Base-by-base conservation (phyloP, 2,888 invertebrate species). In the Erebia epiphron region DNA sequence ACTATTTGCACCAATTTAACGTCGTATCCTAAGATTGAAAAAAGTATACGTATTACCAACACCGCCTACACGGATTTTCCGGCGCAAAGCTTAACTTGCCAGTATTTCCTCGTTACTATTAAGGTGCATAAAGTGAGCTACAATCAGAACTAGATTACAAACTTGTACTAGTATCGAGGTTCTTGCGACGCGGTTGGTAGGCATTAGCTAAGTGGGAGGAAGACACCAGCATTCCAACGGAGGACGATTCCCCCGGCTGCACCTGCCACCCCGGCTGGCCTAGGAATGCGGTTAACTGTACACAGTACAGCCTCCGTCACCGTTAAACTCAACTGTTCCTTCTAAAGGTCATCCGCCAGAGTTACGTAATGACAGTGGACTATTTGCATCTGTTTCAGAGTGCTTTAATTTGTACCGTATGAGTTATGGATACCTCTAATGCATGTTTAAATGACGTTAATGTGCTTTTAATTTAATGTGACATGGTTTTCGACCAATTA, bases 241-340 rank as follows among this genome's bases (percentile, higher is more conserved):
- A 78, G 80, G 79, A 79, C 78, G 78, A 74, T 74, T 68, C 74
- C 78, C 77, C 74, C 75, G 78, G 70, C 79, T 75, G 79, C 86
- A 83, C 83, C 83, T 82, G 84, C 84, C 78, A 80, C 81, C 80
- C 78, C 73, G 73, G 76, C 78, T 77, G 79, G 77, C 88, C 88
- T 87, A 90, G 90, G 92, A 91, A 91, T 91, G 91, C 86, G 86
- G 80, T 83, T 90, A 90, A 91, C 91, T 87, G 67, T 67, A 67
- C 58, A 58, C 21, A 5, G 86, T 85, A 86, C 88, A 88, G 87
- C 87, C 89, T 90, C 87, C 87, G 83, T 83, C 84, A 85, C 89
- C 89, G 88, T 87, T 90, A 89, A 85, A 80, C 82, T 81, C 82
- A 84, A 86, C 88, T 83, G 85, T 87, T 86, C 84, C 83, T 83